Evolutionary conservation across 1,140 invertebrate species (phyloP).

Genomic region (Drosophila tristis): DNA sequence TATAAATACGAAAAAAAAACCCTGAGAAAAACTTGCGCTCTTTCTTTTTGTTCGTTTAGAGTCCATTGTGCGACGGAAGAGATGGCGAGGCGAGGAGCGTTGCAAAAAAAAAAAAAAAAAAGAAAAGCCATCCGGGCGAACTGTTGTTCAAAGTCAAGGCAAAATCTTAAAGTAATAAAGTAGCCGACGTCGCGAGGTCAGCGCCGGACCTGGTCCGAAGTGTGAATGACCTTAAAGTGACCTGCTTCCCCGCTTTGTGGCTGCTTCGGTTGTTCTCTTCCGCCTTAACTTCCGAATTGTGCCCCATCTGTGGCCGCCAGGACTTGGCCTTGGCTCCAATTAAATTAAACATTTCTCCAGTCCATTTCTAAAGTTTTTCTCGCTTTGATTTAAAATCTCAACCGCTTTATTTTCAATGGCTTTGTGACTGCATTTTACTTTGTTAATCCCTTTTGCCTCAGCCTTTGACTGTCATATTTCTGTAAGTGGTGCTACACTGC

Average conservation of each 20-base stretch:
- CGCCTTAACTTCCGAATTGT: conserved; percentile 33
- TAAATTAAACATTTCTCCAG: conserved; percentile 65
- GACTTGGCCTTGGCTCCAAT: conserved; percentile 68
- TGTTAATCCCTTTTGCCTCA: conserved; percentile 24
- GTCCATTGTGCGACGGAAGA: conserved; percentile 53
- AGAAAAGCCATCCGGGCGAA: conserved; percentile 66
- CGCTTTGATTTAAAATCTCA: conserved; percentile 1
- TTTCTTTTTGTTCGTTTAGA: conserved; percentile 57
- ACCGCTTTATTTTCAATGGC: conserved; percentile 4
- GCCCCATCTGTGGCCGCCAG: conserved; percentile 5
- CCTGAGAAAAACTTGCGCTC: conserved; percentile 72
- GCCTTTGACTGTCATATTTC: conserved; percentile 52
- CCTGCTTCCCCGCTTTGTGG: conserved; percentile 52
- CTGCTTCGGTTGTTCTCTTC: conserved; percentile 8
- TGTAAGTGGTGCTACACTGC: conserved; percentile 12
- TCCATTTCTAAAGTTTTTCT: conserved; percentile 34
- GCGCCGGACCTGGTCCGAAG: conserved; percentile 40
- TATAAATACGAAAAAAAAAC: conserved; percentile 46
- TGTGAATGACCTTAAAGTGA: conserved; percentile 81
- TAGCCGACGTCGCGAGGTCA: conserved; percentile 71
- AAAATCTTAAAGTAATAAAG: conserved; percentile 82
- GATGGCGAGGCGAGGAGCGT: conserved; percentile 32
- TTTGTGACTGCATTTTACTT: conserved; percentile 22
- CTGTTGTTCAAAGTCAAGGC: conserved; percentile 82
- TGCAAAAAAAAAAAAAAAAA: conserved; percentile 22